Conservation (phyloP, 92 coral and sea anemone genomes). For the Phenganax subtilis region DNA sequence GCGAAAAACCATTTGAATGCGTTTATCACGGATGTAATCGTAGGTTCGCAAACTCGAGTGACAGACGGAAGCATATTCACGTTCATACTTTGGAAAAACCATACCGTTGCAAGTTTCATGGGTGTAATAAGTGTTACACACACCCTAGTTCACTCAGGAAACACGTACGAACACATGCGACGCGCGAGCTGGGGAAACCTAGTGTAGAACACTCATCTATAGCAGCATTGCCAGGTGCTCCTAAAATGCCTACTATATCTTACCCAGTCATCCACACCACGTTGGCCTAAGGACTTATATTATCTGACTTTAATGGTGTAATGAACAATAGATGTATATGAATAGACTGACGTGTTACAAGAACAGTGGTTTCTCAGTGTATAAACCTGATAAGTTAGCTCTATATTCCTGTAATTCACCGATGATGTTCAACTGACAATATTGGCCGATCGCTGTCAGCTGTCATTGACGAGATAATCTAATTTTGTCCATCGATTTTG, state of each 20-base stretch:
- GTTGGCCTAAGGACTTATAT: not conserved
- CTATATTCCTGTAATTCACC: no score
- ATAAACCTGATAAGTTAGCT: no score
- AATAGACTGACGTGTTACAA: no score
- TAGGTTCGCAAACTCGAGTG: constrained; percentile 96
- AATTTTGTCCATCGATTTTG: no score
- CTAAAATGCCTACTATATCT: not conserved
- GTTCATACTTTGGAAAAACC: constrained; percentile 97
- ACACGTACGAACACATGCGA: constrained; percentile 87
- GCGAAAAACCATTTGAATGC: constrained; percentile 93
- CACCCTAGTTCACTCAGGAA: constrained; percentile 95
- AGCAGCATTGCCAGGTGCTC: constrained; percentile 15
- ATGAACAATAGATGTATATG: no score
- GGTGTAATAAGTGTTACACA: constrained; percentile 93
- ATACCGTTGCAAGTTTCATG: constrained; percentile 85
- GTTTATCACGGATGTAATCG: constrained; percentile 92
- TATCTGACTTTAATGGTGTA: no score
- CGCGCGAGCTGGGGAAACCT: constrained; percentile 34
- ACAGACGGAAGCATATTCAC: constrained; percentile 87
- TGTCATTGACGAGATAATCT: no score
- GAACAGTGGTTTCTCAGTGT: no score
- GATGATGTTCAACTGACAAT: no score
- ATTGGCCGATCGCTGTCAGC: no score
- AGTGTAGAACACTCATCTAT: constrained; percentile 4
- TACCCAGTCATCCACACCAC: constrained; percentile 37